Percentiles rank a stretch among this genome's conserved stretches.
phyloP scores from a whole-genome alignment of 2,113 vertebrate species.

The Mus musculus region GRCm39 chr3:103928501-103929000 shows the following conservation, averaged over 20 bases:
- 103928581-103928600: neutral
- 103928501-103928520: neutral
- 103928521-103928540: neutral
- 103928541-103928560: neutral
- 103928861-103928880: neutral
- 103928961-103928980: too few species aligned
- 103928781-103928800: neutral
- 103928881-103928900: neutral
- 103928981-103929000: neutral
- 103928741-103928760: slow-evolving; percentile 5
- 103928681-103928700: neutral
- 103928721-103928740: slow-evolving; percentile 1
- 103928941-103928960: rapidly evolving
- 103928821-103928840: neutral
- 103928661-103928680: neutral
- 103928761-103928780: neutral
- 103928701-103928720: rapidly evolving
- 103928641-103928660: neutral
- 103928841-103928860: neutral
- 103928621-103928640: neutral
- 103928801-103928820: neutral
- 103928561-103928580: neutral
- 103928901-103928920: neutral
- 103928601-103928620: neutral
- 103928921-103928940: neutral